These are phyloP conservation scores for Cataglyphis cursor DNA, from an alignment of 2,888 invertebrate genomes.

Conservation along the genomic window DNA sequence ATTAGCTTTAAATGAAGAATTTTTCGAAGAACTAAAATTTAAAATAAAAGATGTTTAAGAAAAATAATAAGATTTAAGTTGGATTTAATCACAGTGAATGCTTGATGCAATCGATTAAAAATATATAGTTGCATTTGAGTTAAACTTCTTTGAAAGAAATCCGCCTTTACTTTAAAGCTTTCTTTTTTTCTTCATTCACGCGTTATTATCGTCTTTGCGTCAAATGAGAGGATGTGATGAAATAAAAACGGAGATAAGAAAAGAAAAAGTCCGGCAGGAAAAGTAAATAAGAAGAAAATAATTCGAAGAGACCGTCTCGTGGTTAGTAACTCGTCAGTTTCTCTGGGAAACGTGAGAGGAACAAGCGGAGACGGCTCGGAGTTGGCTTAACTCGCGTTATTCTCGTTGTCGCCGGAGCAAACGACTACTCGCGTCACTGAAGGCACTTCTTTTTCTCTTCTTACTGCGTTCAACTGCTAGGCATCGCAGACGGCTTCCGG, in stretches of 20 bases:
- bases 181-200: neutral
- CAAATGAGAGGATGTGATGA: slow-evolving; percentile 29
- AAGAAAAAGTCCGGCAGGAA: slow-evolving; percentile 14
- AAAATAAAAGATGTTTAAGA: slow-evolving; percentile 31
- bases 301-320: slow-evolving; percentile 45
- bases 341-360: slow-evolving; percentile 11
- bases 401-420: slow-evolving; percentile 66
- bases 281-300: slow-evolving; percentile 65
- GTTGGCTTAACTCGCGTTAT: slow-evolving; percentile 68
- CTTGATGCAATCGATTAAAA: slow-evolving; percentile 35
- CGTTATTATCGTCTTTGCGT: slow-evolving; percentile 11
- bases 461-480: slow-evolving; percentile 14
- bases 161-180: slow-evolving; percentile 36
- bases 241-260: slow-evolving; percentile 35
- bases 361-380: slow-evolving; percentile 40
- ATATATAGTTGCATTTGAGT: slow-evolving; percentile 27
- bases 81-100: slow-evolving; percentile 32
- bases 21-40: slow-evolving; percentile 19
- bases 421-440: slow-evolving; percentile 69
- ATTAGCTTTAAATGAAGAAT: neutral
- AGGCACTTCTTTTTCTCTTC: slow-evolving; percentile 45
- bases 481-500: slow-evolving; percentile 26
- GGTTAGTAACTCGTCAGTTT: slow-evolving; percentile 38
- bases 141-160: slow-evolving; percentile 51
- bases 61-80: slow-evolving; percentile 26